Base-by-base conservation (phyloP, 1,140 invertebrate species). In the Drosophila repleta region DNA sequence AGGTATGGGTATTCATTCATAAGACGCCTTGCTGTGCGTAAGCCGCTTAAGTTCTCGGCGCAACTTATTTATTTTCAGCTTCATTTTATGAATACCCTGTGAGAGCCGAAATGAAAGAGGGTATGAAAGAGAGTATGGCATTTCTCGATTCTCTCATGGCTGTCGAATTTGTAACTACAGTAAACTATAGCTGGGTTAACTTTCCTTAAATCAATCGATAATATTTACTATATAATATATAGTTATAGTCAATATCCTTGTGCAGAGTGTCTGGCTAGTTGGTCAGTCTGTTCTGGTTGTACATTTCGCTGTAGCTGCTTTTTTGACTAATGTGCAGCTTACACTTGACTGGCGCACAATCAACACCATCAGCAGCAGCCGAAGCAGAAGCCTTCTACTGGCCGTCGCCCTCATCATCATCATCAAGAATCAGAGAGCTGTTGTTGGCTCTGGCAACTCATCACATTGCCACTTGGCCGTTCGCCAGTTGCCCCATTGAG, bases 261-360 rank as follows among this genome's bases (percentile, higher is more conserved):
- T 32, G 11, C 32, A 51, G 48, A 15, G 48, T 29, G 32, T 29
- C 48, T 15, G 3, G 8, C 24, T 8, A 29, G 48, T 51, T 24
- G n/a, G 10, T 2, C 7, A 17, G 8, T 51, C 24, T 68, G 45
- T 41, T 37, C 60, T 43, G 21, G 55, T 48, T 53, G 20, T 20
- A 2, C 35, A 55, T 45, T 48, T 58, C 64, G 13, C 21, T 55
- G 52, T 24, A 62, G 41, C 41, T 70, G 43, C 10, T 58, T 72
- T 82, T 87, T 79, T 87, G 83, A 87, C 83, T 87, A 87, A 87
- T 87, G 83, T 87, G 75, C 83, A 87, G 79, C 83, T 88, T 87
- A 87, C 83, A 87, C 83, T 87, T 87, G 83, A 87, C 83, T 88
- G 83, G 79, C 83, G 79, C 83, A 88, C 83, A 87, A 87, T 87